Conservation (phyloP, 2,888 invertebrate genomes). For the Plagiodera versicolora region DNA sequence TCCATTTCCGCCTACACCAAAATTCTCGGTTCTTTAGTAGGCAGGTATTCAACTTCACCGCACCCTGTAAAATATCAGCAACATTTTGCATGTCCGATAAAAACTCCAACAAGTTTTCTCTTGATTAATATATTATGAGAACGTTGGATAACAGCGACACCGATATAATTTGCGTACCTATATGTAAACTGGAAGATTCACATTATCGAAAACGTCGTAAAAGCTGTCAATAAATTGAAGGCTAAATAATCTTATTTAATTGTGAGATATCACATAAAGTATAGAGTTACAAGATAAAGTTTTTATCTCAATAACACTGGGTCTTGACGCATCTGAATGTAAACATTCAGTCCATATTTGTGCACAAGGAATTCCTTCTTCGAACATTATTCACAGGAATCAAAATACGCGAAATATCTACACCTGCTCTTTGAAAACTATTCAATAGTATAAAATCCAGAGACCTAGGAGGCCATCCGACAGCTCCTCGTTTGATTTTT, state of each 20-base stretch:
- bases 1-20: not conserved
- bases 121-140: not conserved
- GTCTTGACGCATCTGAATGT: not conserved
- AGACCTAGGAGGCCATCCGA: too few species aligned
- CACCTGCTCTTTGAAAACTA: too few species aligned
- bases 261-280: conserved; percentile 11
- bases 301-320: not conserved
- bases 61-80: conserved; percentile 1
- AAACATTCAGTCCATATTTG: too few species aligned
- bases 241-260: conserved; percentile 18
- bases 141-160: not conserved
- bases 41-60: not conserved
- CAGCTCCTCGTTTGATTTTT: too few species aligned
- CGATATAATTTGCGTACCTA: not conserved
- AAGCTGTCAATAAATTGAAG: conserved; percentile 29
- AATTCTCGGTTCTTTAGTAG: not conserved
- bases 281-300: conserved; percentile 11
- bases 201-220: conserved; percentile 17
- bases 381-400: too few species aligned
- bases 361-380: too few species aligned
- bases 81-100: not conserved
- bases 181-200: conserved; percentile 24
- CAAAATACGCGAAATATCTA: too few species aligned
- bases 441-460: too few species aligned
- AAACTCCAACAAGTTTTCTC: conserved; percentile 1